Conservation (phyloP, 2,113 vertebrate species). For the Numenius arquata region DNA sequence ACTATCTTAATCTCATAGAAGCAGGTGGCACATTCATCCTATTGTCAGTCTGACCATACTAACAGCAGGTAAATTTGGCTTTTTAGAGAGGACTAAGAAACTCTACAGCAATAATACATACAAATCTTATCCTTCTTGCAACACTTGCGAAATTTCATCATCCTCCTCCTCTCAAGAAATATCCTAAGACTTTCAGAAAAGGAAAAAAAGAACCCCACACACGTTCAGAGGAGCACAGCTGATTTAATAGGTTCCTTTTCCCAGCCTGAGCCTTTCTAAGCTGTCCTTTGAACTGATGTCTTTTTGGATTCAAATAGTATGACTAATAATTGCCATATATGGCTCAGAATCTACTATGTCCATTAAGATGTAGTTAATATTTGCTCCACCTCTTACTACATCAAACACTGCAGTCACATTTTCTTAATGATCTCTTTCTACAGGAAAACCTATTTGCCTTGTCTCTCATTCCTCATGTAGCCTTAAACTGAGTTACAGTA, state of each 20-base stretch:
- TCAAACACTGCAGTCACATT: conserved; percentile 14
- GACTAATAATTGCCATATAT: conserved; percentile 31
- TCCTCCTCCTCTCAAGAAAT: background rate
- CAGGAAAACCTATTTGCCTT: conserved; percentile 28
- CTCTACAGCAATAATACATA: background rate
- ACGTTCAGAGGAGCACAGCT: background rate
- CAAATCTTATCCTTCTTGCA: background rate
- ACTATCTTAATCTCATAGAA: conserved; percentile 25
- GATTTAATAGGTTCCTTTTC: background rate
- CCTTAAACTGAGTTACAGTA: background rate
- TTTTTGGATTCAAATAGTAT: conserved; percentile 32
- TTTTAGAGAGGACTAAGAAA: background rate
- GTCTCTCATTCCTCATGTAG: conserved; percentile 15
- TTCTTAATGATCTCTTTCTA: conserved; percentile 31
- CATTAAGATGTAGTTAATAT: background rate
- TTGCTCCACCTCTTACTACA: background rate
- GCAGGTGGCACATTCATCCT: background rate
- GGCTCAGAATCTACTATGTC: background rate
- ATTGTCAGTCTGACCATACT: background rate
- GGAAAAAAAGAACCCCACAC: background rate
- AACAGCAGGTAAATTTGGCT: background rate
- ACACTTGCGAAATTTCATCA: background rate
- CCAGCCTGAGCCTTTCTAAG: background rate
- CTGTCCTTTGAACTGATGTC: background rate
- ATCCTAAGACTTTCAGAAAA: background rate